These are phyloP conservation scores for Balearica regulorum DNA, from an alignment of 2,797 vertebrate genomes.

Conservation along the genomic window DNA sequence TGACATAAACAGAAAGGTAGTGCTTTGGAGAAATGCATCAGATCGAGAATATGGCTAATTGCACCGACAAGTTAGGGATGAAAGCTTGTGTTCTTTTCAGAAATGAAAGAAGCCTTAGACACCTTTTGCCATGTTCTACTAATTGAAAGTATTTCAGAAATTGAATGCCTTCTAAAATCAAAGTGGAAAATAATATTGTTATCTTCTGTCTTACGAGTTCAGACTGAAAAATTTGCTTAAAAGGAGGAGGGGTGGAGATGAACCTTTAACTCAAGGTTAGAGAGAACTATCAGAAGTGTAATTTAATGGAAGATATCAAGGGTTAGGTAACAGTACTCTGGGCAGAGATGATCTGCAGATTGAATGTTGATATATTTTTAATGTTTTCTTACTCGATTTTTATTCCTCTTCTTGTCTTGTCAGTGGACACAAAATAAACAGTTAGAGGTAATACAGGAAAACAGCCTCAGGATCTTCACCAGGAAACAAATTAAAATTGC, in stretches of 20 bases:
- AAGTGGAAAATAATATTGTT: not conserved
- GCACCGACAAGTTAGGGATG: slow-evolving; percentile 7
- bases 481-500: not conserved
- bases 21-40: not conserved
- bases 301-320: not conserved
- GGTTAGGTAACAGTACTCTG: not conserved
- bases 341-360: not conserved
- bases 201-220: not conserved
- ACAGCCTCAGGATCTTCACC: not conserved
- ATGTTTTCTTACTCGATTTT: not conserved
- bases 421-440: not conserved
- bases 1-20: not conserved
- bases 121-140: not conserved
- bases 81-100: not conserved
- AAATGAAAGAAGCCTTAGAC: not conserved
- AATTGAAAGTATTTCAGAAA: slow-evolving; percentile 19
- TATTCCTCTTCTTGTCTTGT: not conserved
- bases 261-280: not conserved
- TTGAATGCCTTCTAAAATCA: not conserved
- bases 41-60: not conserved
- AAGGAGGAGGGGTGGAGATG: not conserved
- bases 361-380: not conserved
- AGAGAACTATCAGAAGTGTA: not conserved
- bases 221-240: not conserved
- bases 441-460: not conserved